Percentiles rank a stretch among this genome's conserved stretches.
phyloP scores from a whole-genome alignment of 2,888 invertebrate genomes.

The Drosophila imparisetae region DNA sequence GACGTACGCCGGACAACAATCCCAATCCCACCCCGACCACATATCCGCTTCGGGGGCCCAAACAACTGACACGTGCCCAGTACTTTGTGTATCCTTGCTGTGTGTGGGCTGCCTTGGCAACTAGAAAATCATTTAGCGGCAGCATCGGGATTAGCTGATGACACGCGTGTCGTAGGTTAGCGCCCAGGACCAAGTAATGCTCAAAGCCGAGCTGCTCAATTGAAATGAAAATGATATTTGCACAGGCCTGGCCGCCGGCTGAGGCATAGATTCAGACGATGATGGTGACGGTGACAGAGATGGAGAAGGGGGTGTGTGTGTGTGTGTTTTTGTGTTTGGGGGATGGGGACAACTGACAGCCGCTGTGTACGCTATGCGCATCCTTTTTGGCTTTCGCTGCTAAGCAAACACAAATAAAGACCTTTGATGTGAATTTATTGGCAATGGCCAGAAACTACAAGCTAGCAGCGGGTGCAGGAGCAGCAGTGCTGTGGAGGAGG shows the following conservation, averaged over 20 bases:
- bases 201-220: constrained; percentile 73
- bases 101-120: constrained; percentile 68
- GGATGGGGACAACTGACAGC: constrained; percentile 22
- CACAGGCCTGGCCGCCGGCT: constrained; percentile 66
- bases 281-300: constrained; percentile 20
- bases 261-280: constrained; percentile 9
- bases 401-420: constrained; percentile 81
- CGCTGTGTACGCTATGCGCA: constrained; percentile 44
- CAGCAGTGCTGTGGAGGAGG: neutral
- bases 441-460: constrained; percentile 60
- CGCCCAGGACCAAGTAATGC: constrained; percentile 40
- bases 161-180: constrained; percentile 77
- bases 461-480: constrained; percentile 1
- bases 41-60: constrained; percentile 40
- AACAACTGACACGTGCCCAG: constrained; percentile 81
- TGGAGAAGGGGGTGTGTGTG: neutral
- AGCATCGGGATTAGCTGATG: constrained; percentile 81
- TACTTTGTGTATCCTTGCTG: constrained; percentile 55
- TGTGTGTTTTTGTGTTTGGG: neutral
- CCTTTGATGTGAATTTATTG: constrained; percentile 80
- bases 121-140: constrained; percentile 83
- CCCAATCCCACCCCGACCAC: constrained; percentile 17
- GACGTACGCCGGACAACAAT: constrained; percentile 41
- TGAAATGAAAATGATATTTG: constrained; percentile 82
- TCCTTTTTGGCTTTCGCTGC: constrained; percentile 79